Evolutionary conservation across 1,140 invertebrate genomes (phyloP).

Genomic region (Drosophila athabasca): DNA sequence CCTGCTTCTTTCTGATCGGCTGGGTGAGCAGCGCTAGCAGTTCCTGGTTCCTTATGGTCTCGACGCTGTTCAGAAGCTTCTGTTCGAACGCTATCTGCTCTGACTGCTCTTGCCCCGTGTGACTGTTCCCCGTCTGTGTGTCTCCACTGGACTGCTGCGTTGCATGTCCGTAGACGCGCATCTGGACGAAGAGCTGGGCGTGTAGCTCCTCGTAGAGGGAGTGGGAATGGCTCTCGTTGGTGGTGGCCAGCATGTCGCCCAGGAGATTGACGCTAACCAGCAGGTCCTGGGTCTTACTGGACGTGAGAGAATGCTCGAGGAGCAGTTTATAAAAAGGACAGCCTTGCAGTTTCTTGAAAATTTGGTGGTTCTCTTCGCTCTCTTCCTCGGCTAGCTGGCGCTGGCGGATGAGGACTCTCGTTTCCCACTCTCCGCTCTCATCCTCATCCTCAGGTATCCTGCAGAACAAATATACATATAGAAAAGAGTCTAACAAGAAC

Average conservation of each 20-base stretch:
- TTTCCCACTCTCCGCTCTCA: too few species aligned
- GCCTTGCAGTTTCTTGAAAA: constrained; percentile 21
- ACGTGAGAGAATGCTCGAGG: constrained; percentile 59
- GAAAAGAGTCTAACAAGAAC: background rate
- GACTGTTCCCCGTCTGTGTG: background rate
- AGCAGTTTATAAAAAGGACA: constrained; percentile 61
- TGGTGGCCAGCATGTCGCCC: constrained; percentile 50
- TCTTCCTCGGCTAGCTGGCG: background rate
- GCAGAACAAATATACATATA: background rate
- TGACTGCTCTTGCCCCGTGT: background rate
- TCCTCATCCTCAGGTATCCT: background rate
- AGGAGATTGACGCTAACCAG: constrained; percentile 58
- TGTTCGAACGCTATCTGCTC: background rate
- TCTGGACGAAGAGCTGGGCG: constrained; percentile 30
- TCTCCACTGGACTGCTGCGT: too few species aligned
- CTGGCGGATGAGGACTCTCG: constrained; percentile 1
- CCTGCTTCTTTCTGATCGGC: background rate
- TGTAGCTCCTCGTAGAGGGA: constrained; percentile 52
- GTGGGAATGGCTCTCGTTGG: constrained; percentile 21
- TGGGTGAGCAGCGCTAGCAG: constrained; percentile 1
- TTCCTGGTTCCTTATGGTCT: background rate
- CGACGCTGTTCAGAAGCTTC: background rate
- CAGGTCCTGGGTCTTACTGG: constrained; percentile 69
- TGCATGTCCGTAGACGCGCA: constrained; percentile 1
- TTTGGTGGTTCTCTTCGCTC: background rate